A percentile compares a stretch with the other conserved stretches of the same genome.
phyloP scores from a whole-genome alignment of 2,888 invertebrate genomes.

The Adelognathus sp. region DNA sequence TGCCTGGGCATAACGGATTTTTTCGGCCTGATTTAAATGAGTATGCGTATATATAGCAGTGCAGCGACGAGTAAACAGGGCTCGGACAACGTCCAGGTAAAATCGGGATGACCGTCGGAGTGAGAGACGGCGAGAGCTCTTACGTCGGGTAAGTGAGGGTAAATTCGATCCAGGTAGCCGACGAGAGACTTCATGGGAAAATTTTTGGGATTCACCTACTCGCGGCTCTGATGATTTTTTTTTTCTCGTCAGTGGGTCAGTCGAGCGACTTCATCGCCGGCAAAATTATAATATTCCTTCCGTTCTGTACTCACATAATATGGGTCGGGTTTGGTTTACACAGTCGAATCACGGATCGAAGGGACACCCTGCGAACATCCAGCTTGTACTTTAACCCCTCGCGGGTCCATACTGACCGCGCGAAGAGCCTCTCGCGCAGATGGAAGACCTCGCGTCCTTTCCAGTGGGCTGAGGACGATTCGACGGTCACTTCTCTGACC shows the following conservation, averaged over 20 bases:
- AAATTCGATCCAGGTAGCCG: conserved; percentile 60
- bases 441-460: conserved; percentile 3
- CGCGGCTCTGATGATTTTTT: conserved; percentile 12
- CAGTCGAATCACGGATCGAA: conserved; percentile 42
- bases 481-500: conserved; percentile 48
- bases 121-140: too few species aligned
- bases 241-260: conserved; percentile 22
- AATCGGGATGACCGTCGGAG: conserved; percentile 58
- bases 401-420: conserved; percentile 53
- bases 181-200: conserved; percentile 58
- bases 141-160: conserved; percentile 37
- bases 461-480: neutral
- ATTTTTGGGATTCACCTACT: conserved; percentile 33
- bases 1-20: conserved; percentile 71
- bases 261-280: conserved; percentile 39
- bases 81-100: conserved; percentile 72
- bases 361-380: conserved; percentile 48
- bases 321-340: neutral
- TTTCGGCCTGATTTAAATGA: conserved; percentile 79
- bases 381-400: conserved; percentile 25
- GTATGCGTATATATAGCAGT: conserved; percentile 23
- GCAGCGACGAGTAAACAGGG: neutral
- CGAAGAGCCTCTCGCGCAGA: conserved; percentile 35
- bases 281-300: conserved; percentile 43
- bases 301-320: neutral